Evolutionary conservation across 1,140 invertebrate genomes (phyloP), one percentile per base, ranked within the genome.

Genomic region (Solen grandis): DNA sequence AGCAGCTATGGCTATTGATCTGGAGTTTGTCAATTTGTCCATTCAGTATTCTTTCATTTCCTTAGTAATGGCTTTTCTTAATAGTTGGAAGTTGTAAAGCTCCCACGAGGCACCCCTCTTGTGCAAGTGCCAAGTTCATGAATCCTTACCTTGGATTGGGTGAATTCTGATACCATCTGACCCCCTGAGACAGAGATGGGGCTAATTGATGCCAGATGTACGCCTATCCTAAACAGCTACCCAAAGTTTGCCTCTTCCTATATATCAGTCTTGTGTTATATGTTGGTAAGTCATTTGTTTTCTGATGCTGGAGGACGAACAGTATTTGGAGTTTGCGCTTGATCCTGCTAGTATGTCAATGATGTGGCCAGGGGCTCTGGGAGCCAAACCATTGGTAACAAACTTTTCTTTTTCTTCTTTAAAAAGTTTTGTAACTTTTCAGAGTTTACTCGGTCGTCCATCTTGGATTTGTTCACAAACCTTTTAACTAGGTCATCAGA

Each of bases 241-340:
- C 59, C 74, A 36, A 60, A 78, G 69, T 46, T 33, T 36, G 38
- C 31, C 69, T 31, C 31, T 57, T 57, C 54, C 66, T 55, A 31
- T 22, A 25, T 78, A 76, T 76, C 27, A 25, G 59, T 69, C n/a
- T 68, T 65, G 38, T 68, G 25, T 69, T 59, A 25, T 50, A 50
- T 76, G 63, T 78, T 68, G 65, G 69, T 68, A 78, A 78, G 75
- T 65, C 75, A 78, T 78, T 78, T 78, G 52, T 78, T 78, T 66
- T 38, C 65, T 55, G 65, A 78, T 78, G 75, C 75, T 78, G 63
- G 75, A 78, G 57, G 75, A 78, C n/a, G 75, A 78, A 29, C 36
- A 62, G 65, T 78, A 78, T 52, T 25, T 78, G 57, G 75, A 62
- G 66, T 78, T 78, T 66, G 75, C 75, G 38, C 69, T 66, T 68